Base-by-base conservation (phyloP, 2,888 invertebrate genomes). In the Plusia festucae region DNA sequence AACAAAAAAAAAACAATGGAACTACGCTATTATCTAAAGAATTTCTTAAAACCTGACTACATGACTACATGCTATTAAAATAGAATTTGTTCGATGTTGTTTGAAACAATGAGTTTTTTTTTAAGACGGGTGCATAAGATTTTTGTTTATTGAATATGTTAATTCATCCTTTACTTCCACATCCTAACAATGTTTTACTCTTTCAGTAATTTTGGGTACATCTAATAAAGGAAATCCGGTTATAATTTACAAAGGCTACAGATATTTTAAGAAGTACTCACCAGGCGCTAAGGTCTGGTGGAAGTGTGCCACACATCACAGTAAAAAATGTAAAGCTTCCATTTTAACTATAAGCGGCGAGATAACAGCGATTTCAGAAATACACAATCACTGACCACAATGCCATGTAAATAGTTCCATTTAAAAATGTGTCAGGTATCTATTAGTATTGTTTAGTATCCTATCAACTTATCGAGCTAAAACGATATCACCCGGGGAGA, bases 231-330 rank as follows among this genome's bases (percentile, higher is more conserved):
- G 73, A 2, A 65, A 75, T 4, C 58, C 56, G 4, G 20, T 70
- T 15, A 8, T 73, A 4, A 32, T 18, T 24, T 54, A 6, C 20
- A 44, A 70, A 1, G 70, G 75, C 0, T 62, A 63, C 18, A 54
- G 22, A 9, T 73, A 58, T 57, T 73, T 65, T 52, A 75, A 20
- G 18, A 73, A 62, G 40, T 60, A 68, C 24, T 15, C n/a, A 8
- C 3, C 2, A 22, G 74, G 70, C 0, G 5, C 44, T 11, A 76
- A 78, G 9, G 34, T 49, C 16, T 54, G n/a, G 16, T 74, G 78
- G 76, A 78, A 73, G 30, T 77, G 78, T 22, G 65, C 73, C 8
- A 69, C 64, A 24, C 76, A 74, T 44, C 70, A 78, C 16, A 22
- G 20, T 5, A 78, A 74, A 61, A 62, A 65, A 0, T 76, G 78